These are phyloP conservation scores for Drosophila meridiana DNA, from an alignment of 2,888 invertebrate genomes.

Conservation along the genomic window DNA sequence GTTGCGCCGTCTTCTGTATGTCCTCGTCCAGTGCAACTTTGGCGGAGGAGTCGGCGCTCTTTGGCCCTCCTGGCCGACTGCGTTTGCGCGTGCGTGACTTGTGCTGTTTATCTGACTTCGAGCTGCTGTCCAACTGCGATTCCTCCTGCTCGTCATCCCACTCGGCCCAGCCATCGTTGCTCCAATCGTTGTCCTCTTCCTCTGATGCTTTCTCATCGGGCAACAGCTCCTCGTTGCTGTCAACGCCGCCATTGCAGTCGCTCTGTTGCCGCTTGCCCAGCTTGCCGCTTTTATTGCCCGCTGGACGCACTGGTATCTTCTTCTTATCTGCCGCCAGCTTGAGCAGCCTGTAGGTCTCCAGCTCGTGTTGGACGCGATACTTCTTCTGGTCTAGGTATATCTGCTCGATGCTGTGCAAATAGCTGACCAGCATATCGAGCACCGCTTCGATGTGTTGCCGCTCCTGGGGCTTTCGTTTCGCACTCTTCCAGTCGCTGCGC, in stretches of 20 bases:
- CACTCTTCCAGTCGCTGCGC: slow-evolving; percentile 88
- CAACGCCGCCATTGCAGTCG: slow-evolving; percentile 59
- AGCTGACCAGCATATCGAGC: slow-evolving; percentile 90
- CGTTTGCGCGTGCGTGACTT: slow-evolving; percentile 58
- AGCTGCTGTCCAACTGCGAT: slow-evolving; percentile 8
- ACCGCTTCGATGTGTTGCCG: slow-evolving; percentile 92
- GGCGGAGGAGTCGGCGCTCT: slow-evolving; percentile 60
- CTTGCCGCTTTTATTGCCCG: slow-evolving; percentile 60
- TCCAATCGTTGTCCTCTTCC: slow-evolving; percentile 59
- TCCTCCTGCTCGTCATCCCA: slow-evolving; percentile 53
- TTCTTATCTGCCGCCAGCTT: slow-evolving; percentile 87
- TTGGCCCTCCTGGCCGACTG: slow-evolving; percentile 31
- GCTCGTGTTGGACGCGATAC: slow-evolving; percentile 92
- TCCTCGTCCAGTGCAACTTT: slow-evolving; percentile 83
- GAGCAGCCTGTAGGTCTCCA: slow-evolving; percentile 93
- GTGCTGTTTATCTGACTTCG: slow-evolving; percentile 26
- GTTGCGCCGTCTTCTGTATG: slow-evolving; percentile 79
- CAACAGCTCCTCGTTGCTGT: slow-evolving; percentile 11
- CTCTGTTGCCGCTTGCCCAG: slow-evolving; percentile 33
- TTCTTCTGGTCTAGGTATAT: slow-evolving; percentile 95
- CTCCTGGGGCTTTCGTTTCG: slow-evolving; percentile 87
- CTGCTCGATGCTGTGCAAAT: slow-evolving; percentile 94
- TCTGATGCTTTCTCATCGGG: slow-evolving; percentile 4
- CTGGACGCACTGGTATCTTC: slow-evolving; percentile 82
- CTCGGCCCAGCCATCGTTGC: slow-evolving; percentile 62